A percentile compares a stretch with the other conserved stretches of the same genome.
phyloP scores from a whole-genome alignment of 2,888 invertebrate species.

The Synanthedon tipuliformis region DNA sequence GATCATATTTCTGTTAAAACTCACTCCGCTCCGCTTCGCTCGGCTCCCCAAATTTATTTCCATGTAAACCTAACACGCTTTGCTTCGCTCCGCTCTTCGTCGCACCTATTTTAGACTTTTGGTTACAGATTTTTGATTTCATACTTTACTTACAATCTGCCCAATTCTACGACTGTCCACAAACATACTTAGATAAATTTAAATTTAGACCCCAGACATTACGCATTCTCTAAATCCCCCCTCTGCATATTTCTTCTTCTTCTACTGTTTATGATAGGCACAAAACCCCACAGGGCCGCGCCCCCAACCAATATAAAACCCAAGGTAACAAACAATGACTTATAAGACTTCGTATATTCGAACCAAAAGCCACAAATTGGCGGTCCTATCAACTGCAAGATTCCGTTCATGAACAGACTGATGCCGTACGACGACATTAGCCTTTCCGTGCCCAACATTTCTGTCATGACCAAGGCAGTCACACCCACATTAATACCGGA shows the following conservation, averaged over 20 bases:
- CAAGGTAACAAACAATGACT: constrained; percentile 78
- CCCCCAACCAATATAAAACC: constrained; percentile 80
- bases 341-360: constrained; percentile 74
- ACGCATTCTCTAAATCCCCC: constrained; percentile 25
- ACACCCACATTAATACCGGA: constrained; percentile 89
- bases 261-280: constrained; percentile 77
- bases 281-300: constrained; percentile 79
- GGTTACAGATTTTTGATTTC: no score
- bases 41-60: no score
- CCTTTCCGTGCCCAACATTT: constrained; percentile 86
- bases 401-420: constrained; percentile 85
- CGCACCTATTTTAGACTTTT: no score
- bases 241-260: constrained; percentile 26
- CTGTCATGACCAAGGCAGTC: constrained; percentile 89
- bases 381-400: constrained; percentile 84
- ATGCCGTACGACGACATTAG: constrained; percentile 88
- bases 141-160: no score
- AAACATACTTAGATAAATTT: no score
- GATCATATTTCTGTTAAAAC: no score
- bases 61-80: no score
- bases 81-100: no score
- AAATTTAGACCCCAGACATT: constrained; percentile 7
- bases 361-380: constrained; percentile 84
- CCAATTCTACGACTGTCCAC: no score
- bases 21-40: no score